Evolutionary conservation across 2,797 vertebrate genomes (phyloP).

Genomic region (Streptopelia turtur): DNA sequence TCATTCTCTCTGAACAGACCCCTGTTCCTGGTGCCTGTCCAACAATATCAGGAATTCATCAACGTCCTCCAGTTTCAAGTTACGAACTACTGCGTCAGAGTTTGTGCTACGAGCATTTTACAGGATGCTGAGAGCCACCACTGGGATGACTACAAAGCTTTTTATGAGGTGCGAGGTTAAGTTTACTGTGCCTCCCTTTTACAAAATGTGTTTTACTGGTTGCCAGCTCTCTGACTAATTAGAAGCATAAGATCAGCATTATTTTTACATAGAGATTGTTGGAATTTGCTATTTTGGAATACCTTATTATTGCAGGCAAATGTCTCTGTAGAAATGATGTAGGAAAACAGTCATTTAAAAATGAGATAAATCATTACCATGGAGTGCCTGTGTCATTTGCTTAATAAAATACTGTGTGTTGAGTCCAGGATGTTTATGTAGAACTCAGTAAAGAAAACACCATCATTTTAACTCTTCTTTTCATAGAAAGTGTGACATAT

Average conservation of each 20-base stretch:
- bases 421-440: background rate
- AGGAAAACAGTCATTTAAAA: background rate
- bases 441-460: background rate
- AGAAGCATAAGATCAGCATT: conserved; percentile 77
- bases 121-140: conserved; percentile 94
- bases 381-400: conserved; percentile 45
- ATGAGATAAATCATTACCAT: conserved; percentile 33
- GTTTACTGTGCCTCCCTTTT: conserved; percentile 71
- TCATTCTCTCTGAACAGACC: conserved; percentile 82
- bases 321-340: background rate
- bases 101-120: conserved; percentile 90
- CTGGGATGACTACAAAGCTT: conserved; percentile 92
- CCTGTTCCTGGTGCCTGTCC: conserved; percentile 86
- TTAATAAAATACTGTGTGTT: background rate
- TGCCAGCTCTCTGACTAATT: conserved; percentile 73
- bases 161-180: conserved; percentile 91
- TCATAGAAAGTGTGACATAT: background rate
- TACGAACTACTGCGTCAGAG: conserved; percentile 88
- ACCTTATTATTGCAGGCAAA: background rate
- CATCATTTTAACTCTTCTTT: background rate
- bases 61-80: conserved; percentile 86
- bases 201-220: conserved; percentile 70
- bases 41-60: conserved; percentile 87
- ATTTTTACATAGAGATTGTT: conserved; percentile 58
- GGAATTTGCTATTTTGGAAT: conserved; percentile 69